Evolutionary conservation across 92 coral and sea anemone species (phyloP), one percentile per base, ranked within the genome.

Genomic region (Porites lobata): DNA sequence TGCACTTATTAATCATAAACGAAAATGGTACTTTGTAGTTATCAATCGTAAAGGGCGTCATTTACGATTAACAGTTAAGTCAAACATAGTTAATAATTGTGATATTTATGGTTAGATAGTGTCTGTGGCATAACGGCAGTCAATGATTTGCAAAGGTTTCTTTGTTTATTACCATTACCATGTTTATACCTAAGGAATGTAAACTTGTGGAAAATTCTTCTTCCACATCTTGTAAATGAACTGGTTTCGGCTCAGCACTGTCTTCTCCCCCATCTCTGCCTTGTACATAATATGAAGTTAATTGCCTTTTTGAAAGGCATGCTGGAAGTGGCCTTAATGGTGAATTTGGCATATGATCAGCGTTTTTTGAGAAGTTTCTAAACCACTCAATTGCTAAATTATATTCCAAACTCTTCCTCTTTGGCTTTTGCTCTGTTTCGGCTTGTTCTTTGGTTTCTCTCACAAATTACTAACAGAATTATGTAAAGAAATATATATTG

Each of bases 141-240:
- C 2, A 29, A 29, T 29, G 32, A 29, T 29, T 29, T 29, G 32
- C 32, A 29, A 29, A 29, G 32, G 32, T 29, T 29, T 29, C 32
- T 29, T 29, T 2, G 32, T 29, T 29, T 29, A 29, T 29, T 29
- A 29, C 9, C 9, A 1, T 8, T 32, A 15, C 14, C 6, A 29
- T 2, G 8, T 12, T 14, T 32, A 1, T 18, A 74, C 78, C 62
- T 74, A 50, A 5, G 63, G 78, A 3, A 73, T 18, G 2, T 74
- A 52, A 6, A 51, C 78, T 8, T 70, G 53, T 29, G 75, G 57
- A 11, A 70, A 70, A n/a, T 70, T 70, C 21, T 11, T 9, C 18
- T 70, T 73, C 62, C 78, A 73, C 61, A 73, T 51, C 21, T 73
- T 51, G 32, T 50, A 73, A 1, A 73, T 2, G 63, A 73, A 73